Percentiles rank a stretch among this genome's conserved stretches.
Conservation (phyloP, 2,113 vertebrate species). For the Ceyx margarethae region DNA sequence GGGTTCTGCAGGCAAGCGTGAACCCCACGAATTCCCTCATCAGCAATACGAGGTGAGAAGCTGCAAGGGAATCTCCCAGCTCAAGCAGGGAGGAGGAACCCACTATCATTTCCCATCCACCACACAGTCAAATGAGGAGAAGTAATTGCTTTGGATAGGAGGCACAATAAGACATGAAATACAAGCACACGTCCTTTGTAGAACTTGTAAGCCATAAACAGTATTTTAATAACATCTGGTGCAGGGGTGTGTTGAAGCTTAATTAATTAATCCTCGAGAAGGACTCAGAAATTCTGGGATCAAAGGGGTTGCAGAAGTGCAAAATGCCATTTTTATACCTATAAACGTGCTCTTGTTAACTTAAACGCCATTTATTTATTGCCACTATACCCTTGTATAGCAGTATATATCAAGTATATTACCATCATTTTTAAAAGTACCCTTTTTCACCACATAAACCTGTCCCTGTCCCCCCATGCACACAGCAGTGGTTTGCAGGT, state of each 20-base stretch:
- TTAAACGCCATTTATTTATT: conserved; percentile 53
- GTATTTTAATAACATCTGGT: conserved; percentile 41
- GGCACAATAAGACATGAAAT: conserved; percentile 34
- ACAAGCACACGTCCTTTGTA: not conserved
- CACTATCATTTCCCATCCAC: not conserved
- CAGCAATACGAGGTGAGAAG: not conserved
- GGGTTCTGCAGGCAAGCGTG: rapidly evolving
- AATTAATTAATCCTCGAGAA: conserved; percentile 56
- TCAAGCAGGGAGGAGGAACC: not conserved
- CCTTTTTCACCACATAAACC: conserved; percentile 14
- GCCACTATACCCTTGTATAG: not conserved
- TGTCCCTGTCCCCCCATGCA: not conserved
- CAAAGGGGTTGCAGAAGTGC: conserved; percentile 54
- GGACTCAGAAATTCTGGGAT: conserved; percentile 3
- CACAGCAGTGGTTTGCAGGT: not conserved
- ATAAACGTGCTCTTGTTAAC: conserved; percentile 27
- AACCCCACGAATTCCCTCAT: not conserved
- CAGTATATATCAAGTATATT: conserved; percentile 21
- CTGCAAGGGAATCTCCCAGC: not conserved
- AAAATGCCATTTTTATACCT: conserved; percentile 46
- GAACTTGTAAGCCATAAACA: conserved; percentile 37
- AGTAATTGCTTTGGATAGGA: conserved; percentile 29
- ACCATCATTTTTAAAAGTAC: not conserved
- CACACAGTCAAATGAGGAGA: not conserved
- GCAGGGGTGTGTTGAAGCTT: conserved; percentile 1